Evolutionary conservation across 37 sponge, comb jelly and placozoan genomes (phyloP).

Genomic region (Cliona cf. orientalis): DNA sequence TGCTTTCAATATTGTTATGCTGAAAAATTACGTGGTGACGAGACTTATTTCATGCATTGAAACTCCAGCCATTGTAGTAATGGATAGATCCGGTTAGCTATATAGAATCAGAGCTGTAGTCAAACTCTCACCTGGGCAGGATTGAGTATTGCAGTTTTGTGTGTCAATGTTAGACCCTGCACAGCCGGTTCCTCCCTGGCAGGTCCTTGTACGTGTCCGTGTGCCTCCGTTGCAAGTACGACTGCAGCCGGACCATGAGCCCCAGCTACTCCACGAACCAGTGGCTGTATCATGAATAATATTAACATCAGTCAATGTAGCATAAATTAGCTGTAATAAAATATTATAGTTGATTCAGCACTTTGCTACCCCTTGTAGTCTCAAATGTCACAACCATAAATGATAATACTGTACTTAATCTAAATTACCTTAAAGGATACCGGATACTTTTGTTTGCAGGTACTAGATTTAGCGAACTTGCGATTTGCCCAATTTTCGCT

Average conservation of each 20-base stretch:
- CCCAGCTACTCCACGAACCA: conserved; percentile 19
- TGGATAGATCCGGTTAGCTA: neutral
- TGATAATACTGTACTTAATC: too few relatives aligned
- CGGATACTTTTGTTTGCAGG: too few relatives aligned
- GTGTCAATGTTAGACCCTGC: conserved; percentile 37
- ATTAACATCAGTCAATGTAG: neutral
- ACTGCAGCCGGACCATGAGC: conserved; percentile 63
- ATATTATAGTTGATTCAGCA: neutral
- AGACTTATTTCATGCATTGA: neutral
- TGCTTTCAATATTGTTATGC: too few relatives aligned
- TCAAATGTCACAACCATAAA: neutral
- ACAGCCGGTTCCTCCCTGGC: conserved; percentile 29
- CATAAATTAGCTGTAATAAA: neutral
- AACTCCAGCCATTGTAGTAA: too few relatives aligned
- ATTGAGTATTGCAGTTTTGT: conserved; percentile 54
- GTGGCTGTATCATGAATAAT: neutral
- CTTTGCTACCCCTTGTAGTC: neutral
- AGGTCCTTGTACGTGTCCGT: conserved; percentile 21
- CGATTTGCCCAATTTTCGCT: too few relatives aligned
- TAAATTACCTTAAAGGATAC: too few relatives aligned
- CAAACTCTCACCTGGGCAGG: conserved; percentile 61
- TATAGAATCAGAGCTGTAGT: conserved; percentile 45
- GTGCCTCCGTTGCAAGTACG: conserved; percentile 55
- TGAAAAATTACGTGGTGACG: too few relatives aligned
- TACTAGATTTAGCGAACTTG: too few relatives aligned